Percentiles rank a stretch among this genome's conserved stretches.
These are phyloP conservation scores for Dryomyza anilis DNA, from an alignment of 2,888 invertebrate genomes.

Conservation along the genomic window DNA sequence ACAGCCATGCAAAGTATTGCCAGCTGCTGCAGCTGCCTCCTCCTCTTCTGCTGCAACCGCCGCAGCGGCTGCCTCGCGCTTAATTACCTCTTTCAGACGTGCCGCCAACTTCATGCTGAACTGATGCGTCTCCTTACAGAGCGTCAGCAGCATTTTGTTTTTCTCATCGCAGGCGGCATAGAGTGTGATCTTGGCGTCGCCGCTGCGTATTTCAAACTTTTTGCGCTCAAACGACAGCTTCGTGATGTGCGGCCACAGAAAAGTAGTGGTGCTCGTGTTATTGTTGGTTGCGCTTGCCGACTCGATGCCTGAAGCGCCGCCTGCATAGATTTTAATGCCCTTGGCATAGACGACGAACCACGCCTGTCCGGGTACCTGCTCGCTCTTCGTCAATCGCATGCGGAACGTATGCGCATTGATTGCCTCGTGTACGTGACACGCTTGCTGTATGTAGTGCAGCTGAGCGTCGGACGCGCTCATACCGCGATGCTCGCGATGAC, in stretches of 20 bases:
- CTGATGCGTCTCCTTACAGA: constrained; percentile 92
- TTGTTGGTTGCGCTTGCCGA: constrained; percentile 65
- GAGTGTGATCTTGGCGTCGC: constrained; percentile 84
- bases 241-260: constrained; percentile 94
- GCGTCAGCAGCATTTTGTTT: constrained; percentile 84
- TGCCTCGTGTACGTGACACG: constrained; percentile 80
- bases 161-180: constrained; percentile 93
- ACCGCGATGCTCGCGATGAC: constrained; percentile 82
- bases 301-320: no score
- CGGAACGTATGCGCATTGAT: constrained; percentile 89
- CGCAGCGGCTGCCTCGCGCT: constrained; percentile 83
- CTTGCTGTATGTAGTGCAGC: constrained; percentile 86
- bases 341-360: constrained; percentile 91
- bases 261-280: constrained; percentile 74
- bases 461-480: constrained; percentile 82
- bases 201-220: constrained; percentile 94
- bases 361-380: constrained; percentile 77
- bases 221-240: constrained; percentile 96
- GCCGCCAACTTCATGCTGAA: constrained; percentile 93
- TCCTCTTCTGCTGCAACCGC: no score
- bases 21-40: no score
- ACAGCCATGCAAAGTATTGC: constrained; percentile 71
- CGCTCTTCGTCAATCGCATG: constrained; percentile 76
- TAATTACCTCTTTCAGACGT: constrained; percentile 79
- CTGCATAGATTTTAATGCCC: constrained; percentile 84